Conservation (phyloP, 2,797 vertebrate species). For the Pitangus sulphuratus region DNA sequence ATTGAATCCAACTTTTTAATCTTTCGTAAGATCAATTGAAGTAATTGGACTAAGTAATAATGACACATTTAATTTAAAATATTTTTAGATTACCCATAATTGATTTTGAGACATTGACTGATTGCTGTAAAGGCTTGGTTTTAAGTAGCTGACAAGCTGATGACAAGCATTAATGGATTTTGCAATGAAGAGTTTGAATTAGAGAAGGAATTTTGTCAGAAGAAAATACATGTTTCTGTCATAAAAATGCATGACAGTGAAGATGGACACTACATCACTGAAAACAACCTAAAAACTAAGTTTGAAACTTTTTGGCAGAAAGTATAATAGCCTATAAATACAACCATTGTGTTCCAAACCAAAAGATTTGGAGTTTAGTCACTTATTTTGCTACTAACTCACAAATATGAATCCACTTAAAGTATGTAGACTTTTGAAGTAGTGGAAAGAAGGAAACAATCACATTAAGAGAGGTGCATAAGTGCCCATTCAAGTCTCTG, state of each 20-base stretch:
- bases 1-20: neutral
- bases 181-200: conserved; percentile 6
- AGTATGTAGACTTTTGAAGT: neutral
- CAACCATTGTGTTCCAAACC: neutral
- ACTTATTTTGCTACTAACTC: neutral
- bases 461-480: accelerated
- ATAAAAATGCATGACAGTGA: neutral
- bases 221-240: neutral
- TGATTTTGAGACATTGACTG: conserved; percentile 55
- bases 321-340: neutral
- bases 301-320: neutral
- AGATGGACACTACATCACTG: neutral
- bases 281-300: neutral
- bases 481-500: neutral
- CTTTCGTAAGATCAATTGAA: neutral
- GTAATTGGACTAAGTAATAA: conserved; percentile 25
- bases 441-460: neutral
- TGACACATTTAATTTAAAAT: conserved; percentile 36
- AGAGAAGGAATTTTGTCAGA: conserved; percentile 5
- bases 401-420: neutral
- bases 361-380: neutral
- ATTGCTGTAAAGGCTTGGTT: conserved; percentile 33
- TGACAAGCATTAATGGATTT: conserved; percentile 63
- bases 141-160: conserved; percentile 46
- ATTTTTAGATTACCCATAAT: conserved; percentile 39